Evolutionary conservation across 2,113 vertebrate species (phyloP), one percentile per base, ranked within the genome.

Genomic region (Phainopepla nitens): DNA sequence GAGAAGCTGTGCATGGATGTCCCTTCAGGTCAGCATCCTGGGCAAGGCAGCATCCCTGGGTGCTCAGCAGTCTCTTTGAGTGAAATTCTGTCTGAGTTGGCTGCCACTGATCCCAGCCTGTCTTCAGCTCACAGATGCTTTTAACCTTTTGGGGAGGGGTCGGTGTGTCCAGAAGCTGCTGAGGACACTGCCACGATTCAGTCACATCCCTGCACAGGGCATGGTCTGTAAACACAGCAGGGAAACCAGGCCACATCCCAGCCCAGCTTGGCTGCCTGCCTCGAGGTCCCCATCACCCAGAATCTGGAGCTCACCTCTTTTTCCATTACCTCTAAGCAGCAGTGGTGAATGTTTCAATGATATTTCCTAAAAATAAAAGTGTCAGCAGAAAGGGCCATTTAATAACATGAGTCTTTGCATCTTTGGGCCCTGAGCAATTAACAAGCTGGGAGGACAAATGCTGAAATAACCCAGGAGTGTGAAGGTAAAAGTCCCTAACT

Each of bases 151-250:
- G 7, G 66, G 39, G 57, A 61, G 66, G 47, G 68, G 70, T 47
- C 0, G 0, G 47, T 0, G 0, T 85, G 92, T 69, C 33, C 62
- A 76, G 60, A 62, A 29, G 45, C 66, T 86, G 65, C 56, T 3
- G 31, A 76, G 80, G 68, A 92, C 80, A 82, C 61, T 93, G 78
- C 89, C 22, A 29, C 0, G 0, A 83, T 94, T 94, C 72, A 82
- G 14, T 50, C 89, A 49, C 35, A 6, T 42, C 69, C 45, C 31
- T 53, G 68, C 66, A 77, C 45, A 53, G 51, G 58, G 50, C 83
- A 88, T 47, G 82, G 76, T 39, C 49, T 87, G 70, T 64, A 89
- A 90, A 71, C 83, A 87, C 11, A 0, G 77, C 6, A 54, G 75
- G 65, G 82, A 92, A 80, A 57, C 64, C 45, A 10, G 60, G 65